Evolutionary conservation across 2,797 vertebrate genomes (phyloP).

Genomic region (Hydrocynus forskahlii): DNA sequence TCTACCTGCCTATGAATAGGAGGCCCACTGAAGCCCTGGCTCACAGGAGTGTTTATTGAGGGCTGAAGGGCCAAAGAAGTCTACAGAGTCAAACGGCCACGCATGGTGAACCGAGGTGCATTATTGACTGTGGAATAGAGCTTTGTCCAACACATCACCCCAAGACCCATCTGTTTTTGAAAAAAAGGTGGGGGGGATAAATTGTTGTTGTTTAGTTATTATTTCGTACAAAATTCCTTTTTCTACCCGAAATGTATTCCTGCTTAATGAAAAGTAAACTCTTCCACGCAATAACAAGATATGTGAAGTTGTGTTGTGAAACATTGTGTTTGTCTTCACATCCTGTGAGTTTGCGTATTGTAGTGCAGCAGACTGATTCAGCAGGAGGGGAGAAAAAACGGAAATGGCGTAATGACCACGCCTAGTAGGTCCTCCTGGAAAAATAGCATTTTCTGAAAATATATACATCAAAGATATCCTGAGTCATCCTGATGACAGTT

Average conservation of each 20-base stretch:
- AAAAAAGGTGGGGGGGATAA: not conserved
- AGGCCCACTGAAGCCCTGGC: slow-evolving; percentile 65
- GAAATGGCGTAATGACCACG: slow-evolving; percentile 6
- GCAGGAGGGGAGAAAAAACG: not conserved
- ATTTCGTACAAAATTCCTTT: not conserved
- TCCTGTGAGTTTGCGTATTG: not conserved
- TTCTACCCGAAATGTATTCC: not conserved
- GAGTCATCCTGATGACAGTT: not conserved
- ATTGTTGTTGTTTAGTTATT: not conserved
- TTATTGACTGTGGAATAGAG: slow-evolving; percentile 27
- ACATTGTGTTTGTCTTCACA: not conserved
- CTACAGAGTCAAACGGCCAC: slow-evolving; percentile 55
- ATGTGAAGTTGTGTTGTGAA: not conserved
- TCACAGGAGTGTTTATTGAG: slow-evolving; percentile 68
- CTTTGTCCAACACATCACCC: no score
- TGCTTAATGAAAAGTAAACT: not conserved
- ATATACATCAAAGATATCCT: not conserved
- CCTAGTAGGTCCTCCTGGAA: not conserved
- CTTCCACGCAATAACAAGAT: not conserved
- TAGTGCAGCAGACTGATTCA: not conserved
- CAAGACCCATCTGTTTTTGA: not conserved
- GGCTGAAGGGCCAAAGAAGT: slow-evolving; percentile 67
- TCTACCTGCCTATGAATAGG: slow-evolving; percentile 83
- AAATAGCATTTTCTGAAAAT: not conserved
- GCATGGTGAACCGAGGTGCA: slow-evolving; percentile 61